phyloP scores from a whole-genome alignment of 2,113 vertebrate genomes.

The Steatornis caripensis region DNA sequence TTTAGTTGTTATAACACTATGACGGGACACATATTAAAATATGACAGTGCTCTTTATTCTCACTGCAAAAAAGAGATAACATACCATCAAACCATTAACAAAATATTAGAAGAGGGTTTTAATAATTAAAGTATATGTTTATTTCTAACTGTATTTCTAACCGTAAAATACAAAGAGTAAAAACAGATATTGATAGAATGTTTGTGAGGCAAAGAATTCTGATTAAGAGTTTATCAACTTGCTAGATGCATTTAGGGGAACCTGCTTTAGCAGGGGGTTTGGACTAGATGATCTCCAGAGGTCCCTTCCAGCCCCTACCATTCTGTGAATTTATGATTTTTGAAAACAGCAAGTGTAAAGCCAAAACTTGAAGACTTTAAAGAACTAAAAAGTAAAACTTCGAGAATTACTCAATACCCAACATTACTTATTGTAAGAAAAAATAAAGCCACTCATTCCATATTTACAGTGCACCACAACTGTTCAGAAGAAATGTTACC shows the following conservation, averaged over 20 bases:
- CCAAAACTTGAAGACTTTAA: background rate
- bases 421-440: background rate
- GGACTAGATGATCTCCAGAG: too few species aligned
- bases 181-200: background rate
- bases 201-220: background rate
- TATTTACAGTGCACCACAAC: slow-evolving; percentile 46
- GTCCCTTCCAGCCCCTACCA: too few species aligned
- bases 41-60: background rate
- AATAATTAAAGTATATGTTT: background rate
- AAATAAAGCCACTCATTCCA: slow-evolving; percentile 15
- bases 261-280: too few species aligned
- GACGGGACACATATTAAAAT: background rate
- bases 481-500: slow-evolving; percentile 58
- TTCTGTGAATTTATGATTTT: too few species aligned
- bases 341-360: slow-evolving; percentile 30
- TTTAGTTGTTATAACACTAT: background rate
- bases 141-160: background rate
- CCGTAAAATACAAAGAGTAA: background rate
- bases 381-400: slow-evolving; percentile 21
- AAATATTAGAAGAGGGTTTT: background rate
- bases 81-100: background rate
- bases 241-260: background rate
- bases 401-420: slow-evolving; percentile 23
- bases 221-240: slow-evolving; percentile 1
- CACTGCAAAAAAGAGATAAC: background rate